These are phyloP conservation scores for Daboia siamensis DNA, from an alignment of 2,113 vertebrate genomes.

Conservation along the genomic window DNA sequence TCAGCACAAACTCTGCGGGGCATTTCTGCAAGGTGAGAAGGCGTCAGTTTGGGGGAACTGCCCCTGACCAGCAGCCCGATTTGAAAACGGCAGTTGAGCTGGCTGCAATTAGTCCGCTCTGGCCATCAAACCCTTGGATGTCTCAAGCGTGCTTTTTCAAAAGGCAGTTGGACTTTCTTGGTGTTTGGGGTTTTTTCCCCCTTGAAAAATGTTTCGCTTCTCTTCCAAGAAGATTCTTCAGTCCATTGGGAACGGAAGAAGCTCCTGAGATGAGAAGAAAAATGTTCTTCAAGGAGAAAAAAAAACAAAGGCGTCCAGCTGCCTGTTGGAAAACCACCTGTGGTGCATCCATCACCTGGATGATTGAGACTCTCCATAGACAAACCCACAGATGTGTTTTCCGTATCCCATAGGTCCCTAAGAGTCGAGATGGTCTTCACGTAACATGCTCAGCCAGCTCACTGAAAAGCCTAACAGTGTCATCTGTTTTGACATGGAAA, in stretches of 20 bases:
- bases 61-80: not conserved
- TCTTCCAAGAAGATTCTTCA: not conserved
- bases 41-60: not conserved
- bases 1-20: slow-evolving; percentile 71
- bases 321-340: not conserved
- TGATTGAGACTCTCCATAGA: not conserved
- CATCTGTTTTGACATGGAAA: not conserved
- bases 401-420: not conserved
- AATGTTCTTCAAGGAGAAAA: not conserved
- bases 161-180: not conserved
- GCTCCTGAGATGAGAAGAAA: not conserved
- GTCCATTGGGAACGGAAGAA: not conserved
- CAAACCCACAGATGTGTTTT: not conserved
- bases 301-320: not conserved
- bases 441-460: not conserved
- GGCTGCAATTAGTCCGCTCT: not conserved
- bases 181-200: not conserved
- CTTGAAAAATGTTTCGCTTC: not conserved
- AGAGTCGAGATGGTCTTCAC: not conserved
- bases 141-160: not conserved
- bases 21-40: slow-evolving; percentile 71
- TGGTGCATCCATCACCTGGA: not conserved
- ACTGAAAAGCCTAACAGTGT: not conserved
- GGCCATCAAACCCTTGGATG: not conserved
- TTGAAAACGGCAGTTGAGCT: not conserved